Evolutionary conservation across 2,113 vertebrate genomes (phyloP).

Genomic region (Amazona vittata): DNA sequence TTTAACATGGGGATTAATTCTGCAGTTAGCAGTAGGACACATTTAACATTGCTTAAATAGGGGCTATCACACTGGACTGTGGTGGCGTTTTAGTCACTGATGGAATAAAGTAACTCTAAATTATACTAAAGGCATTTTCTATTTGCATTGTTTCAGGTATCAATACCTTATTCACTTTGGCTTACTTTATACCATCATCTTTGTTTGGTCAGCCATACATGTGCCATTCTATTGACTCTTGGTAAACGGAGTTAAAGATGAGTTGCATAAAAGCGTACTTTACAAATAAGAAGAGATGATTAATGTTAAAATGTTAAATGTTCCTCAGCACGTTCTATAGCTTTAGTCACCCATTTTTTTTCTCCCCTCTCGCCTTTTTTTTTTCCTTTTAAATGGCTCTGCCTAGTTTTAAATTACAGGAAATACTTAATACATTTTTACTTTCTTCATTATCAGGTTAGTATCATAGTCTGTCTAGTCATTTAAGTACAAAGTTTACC

Average conservation of each 20-base stretch:
- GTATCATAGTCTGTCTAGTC: not conserved
- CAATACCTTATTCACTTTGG: not conserved
- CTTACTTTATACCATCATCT: not conserved
- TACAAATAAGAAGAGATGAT: not conserved
- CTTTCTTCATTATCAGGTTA: not conserved
- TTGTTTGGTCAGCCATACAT: not conserved
- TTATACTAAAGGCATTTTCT: not conserved
- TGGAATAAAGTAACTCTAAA: not conserved
- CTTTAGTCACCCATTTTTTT: not conserved
- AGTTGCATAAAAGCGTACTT: not conserved
- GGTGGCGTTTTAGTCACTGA: not conserved
- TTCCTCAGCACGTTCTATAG: not conserved
- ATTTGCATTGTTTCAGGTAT: not conserved
- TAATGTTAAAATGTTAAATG: not conserved
- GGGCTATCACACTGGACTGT: not conserved
- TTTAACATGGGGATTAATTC: not conserved
- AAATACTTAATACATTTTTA: not conserved
- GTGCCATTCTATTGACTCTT: not conserved
- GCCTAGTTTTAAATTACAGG: not conserved
- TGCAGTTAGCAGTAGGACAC: not conserved
- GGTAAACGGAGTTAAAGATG: not conserved
- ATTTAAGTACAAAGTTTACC: not conserved
- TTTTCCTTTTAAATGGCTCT: rapidly evolving
- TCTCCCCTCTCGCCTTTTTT: not conserved
- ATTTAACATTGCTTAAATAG: not conserved